These are phyloP conservation scores for Pao palembangensis DNA, from an alignment of 2,113 vertebrate genomes.

Conservation along the genomic window DNA sequence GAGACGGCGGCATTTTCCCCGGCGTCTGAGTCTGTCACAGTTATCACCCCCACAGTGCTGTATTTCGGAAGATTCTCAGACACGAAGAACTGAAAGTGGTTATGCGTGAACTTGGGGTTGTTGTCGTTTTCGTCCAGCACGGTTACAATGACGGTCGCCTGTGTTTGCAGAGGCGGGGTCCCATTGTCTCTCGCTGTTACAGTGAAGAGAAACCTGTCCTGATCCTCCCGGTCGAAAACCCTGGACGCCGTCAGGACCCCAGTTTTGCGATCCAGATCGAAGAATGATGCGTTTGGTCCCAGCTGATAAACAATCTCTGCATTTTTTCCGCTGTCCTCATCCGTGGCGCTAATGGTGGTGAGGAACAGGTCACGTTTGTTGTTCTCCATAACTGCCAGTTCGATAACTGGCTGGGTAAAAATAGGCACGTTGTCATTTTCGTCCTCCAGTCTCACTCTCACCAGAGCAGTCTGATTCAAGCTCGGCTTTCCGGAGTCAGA, in stretches of 20 bases:
- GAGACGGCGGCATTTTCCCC: conserved; percentile 95
- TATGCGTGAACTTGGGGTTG: conserved; percentile 97
- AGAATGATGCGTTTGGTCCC: conserved; percentile 96
- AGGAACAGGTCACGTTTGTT: conserved; percentile 96
- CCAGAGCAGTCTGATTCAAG: conserved; percentile 95
- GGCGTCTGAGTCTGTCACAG: conserved; percentile 93
- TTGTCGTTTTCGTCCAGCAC: conserved; percentile 98
- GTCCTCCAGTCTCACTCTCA: conserved; percentile 94
- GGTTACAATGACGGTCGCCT: conserved; percentile 95
- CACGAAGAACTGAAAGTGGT: conserved; percentile 98
- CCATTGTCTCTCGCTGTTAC: conserved; percentile 97
- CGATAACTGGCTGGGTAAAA: conserved; percentile 98
- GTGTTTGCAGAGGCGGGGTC: conserved; percentile 93
- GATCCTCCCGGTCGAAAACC: conserved; percentile 96
- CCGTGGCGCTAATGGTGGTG: conserved; percentile 93
- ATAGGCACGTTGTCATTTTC: conserved; percentile 99
- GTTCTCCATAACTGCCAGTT: conserved; percentile 97
- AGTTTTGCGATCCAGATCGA: conserved; percentile 96
- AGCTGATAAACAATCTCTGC: conserved; percentile 98
- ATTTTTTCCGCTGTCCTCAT: conserved; percentile 98
- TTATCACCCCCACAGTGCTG: conserved; percentile 97
- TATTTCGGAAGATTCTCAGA: conserved; percentile 98
- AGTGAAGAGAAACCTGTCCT: conserved; percentile 96
- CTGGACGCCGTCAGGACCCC: conserved; percentile 95
- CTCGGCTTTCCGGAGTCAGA: conserved; percentile 97